Base-by-base conservation (phyloP, 2,888 invertebrate genomes). In the Teleiodes luculella region DNA sequence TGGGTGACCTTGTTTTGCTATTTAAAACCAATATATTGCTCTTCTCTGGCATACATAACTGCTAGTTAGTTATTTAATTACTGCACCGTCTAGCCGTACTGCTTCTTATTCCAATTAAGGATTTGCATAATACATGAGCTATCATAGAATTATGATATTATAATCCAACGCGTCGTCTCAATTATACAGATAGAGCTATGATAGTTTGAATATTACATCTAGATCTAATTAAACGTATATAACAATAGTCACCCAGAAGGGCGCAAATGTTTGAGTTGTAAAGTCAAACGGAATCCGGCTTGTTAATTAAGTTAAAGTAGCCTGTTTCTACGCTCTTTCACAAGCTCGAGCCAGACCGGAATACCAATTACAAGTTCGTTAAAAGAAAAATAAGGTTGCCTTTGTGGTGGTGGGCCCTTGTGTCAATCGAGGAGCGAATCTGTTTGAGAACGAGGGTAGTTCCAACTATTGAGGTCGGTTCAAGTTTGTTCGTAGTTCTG, bases 271-370 rank as follows among this genome's bases (percentile, higher is more conserved):
- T 73, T 68, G 63, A 69, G 70, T 69, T 65, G 59, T 61, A 62
- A 72, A 78, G 70, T 74, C 70, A 72, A 72, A 75, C 66, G 63
- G 68, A 66, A 72, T 73, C 68, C 67, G 71, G 68, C 67, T 75
- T 68, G 70, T 74, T 79, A 80, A 80, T 81, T 74, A 72, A 74
- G 72, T 74, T 76, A 73, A 65, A 66, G 63, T 68, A 66, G 69
- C 65, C 68, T 70, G 72, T 66, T 67, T 61, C 66, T 62, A 65
- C 60, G 52, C 60, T 67, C 62, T 61, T 62, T 61, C 65, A 61
- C 67, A 65, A 70, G 64, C 66, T 37, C 33, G 6, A 33, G 16
- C 47, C 24, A 6, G 11, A 8, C 16, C 18, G 59, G 61, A 63
- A 59, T 56, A 54, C 37, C 49, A 49, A 49, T 49, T 49, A 36